Base-by-base conservation (phyloP, 2,113 vertebrate species). In the Myocastor coypus region DNA sequence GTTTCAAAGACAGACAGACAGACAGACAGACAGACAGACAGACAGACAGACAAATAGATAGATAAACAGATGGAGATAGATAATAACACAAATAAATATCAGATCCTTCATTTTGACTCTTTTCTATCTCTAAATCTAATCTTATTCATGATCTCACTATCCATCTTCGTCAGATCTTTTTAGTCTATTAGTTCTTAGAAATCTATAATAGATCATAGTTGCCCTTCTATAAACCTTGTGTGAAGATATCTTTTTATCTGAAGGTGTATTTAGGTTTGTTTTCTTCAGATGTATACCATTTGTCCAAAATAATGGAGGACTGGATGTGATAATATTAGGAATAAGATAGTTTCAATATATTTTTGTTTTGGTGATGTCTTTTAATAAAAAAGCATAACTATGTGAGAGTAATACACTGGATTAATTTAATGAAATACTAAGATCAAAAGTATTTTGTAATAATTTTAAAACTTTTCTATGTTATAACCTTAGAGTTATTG, bases 111-210 rank as follows among this genome's bases (percentile, higher is more conserved):
- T 28, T 81, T 92, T 87, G 81, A 78, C 19, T 69, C 69, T 84
- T 1, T 59, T 37, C 78, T 96, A 5, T 95, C 40, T 91, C 66
- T 10, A 7, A 75, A 22, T 91, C 17, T 89, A 95, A 80, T 63
- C 28, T 91, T 91, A 6, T 24, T 42, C 20, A 87, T 20, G 55
- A 80, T 94, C 59, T 96, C 73, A 80, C 68, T 50, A 73, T 92
- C 94, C 68, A 83, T 94, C 68, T 92, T 73, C 40, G 42, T 63
- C n/a, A 91, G 83, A 34, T 82, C 37, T 30, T 91, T 95, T 93
- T 32, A 93, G 83, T 91, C 75, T 66, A 32, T 57, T 83, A 83
- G 68, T 75, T 30, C 66, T 89, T 26, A 93, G 71, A 95, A 61
- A 22, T 68, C 77, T 81, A 30, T n/a, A 78, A 77, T 20, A 81